A percentile compares a stretch with the other conserved stretches of the same genome.
Conservation (phyloP, 2,113 vertebrate species). For the Gymnarchus niloticus region DNA sequence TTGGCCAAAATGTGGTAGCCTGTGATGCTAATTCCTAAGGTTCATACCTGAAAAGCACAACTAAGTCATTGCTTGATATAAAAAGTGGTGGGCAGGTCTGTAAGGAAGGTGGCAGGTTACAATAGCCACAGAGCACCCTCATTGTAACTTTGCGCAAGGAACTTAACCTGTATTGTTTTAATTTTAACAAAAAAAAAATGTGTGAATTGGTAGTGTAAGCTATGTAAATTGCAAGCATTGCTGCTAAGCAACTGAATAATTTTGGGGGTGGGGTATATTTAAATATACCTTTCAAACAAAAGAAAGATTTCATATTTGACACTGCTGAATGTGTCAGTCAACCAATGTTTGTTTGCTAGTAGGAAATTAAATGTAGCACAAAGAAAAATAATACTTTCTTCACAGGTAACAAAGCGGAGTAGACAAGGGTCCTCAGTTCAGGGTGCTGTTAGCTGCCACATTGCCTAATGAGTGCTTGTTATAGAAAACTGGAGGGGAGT, state of each 20-base stretch:
- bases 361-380: not conserved
- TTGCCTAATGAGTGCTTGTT: conserved; percentile 13
- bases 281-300: conserved; percentile 5
- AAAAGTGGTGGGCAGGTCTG: not conserved
- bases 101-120: not conserved
- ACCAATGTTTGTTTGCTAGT: not conserved
- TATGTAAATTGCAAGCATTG: conserved; percentile 5
- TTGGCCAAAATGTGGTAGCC: not conserved
- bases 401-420: not conserved
- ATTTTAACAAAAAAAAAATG: not conserved
- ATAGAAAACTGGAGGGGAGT: not conserved
- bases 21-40: not conserved
- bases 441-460: not conserved
- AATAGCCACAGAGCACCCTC: not conserved
- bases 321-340: not conserved
- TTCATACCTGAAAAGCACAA: not conserved
- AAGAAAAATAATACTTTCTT: not conserved
- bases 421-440: not conserved
- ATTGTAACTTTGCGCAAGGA: not conserved
- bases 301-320: not conserved
- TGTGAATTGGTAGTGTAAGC: not conserved
- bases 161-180: not conserved
- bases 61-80: not conserved
- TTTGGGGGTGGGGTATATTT: not conserved
- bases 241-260: conserved; percentile 14